Base-by-base conservation (phyloP, 53 echinoderm and acorn worm species). In the Paracentrotus lividus region DNA sequence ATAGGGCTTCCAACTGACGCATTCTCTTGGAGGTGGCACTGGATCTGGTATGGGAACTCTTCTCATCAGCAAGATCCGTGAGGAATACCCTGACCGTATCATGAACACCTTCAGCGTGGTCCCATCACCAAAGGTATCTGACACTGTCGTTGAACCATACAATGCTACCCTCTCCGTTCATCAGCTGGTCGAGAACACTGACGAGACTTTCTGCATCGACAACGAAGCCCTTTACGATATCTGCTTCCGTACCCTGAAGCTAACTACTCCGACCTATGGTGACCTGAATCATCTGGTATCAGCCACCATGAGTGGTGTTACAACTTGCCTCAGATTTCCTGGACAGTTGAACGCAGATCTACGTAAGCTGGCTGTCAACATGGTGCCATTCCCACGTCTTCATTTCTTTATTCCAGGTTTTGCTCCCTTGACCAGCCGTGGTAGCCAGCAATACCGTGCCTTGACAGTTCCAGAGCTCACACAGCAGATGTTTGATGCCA, bases 31-130 rank as follows among this genome's bases (percentile, higher is more conserved):
- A 54, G 98, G 98, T 31, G 98, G 98, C 34, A 98, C 98, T 42
- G 98, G 98, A 18, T 98, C 98, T 29, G 98, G 98, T 76, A 98
- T 98, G 98, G 98, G 98, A 34, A 97, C 98, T n/a, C 96, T 96
- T 1, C 96, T 98, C 42, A 95, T 98, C 65, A 98, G 96, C 75
- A 97, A 98, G 77, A 95, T 98, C 93, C 94, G 97, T 68, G 97
- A 98, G 84, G 98, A 96, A 53, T 98, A 97, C 85, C 98, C 97
- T 53, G 98, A 98, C 66, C 93, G 98, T 32, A 97, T 98, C 87
- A 98, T 98, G 98, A 95, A 67, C 91, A 98, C 96, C 16, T 98
- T 95, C 95, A 98, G 98, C 88, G 98, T 98, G 20, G 44, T 88
- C 87, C 95, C 95, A 58, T 95, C 95, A 44, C 95, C 95, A 8